Evolutionary conservation across 2,797 vertebrate genomes (phyloP), one percentile per base, ranked within the genome.

Genomic region (Simalia tracyae): DNA sequence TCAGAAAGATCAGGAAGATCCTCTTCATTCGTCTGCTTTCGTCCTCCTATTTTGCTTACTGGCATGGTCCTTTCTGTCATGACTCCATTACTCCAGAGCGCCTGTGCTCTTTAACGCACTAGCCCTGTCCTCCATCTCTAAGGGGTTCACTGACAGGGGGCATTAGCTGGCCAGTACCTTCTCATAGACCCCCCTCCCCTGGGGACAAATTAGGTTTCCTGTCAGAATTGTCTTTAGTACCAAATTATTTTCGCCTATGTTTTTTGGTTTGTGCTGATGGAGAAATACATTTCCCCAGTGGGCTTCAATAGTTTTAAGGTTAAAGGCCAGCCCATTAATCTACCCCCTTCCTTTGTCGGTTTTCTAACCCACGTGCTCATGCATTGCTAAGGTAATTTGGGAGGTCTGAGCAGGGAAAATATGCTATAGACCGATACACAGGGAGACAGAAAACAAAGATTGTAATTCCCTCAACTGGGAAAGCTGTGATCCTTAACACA

Each of bases 291-390:
- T 93, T 94, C 92, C 89, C 85, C 50, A 9, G 91, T 91, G 93
- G 86, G 87, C 56, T 81, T 91, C 88, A 94, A 94, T 89, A 94
- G 92, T 93, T 91, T 63, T 50, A 92, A 95, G 95, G 95, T 94
- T 94, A 95, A 95, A 95, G 93, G 28, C 90, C 95, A 92, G 66
- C 46, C 93, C 93, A 94, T 95, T 96, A 89, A 96, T 93, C 94
- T 95, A 68, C 31, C 36, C 72, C 36, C 42, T 93, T 88, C 54
- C 91, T 89, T 89, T 96, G 90, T 95, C 94, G 72, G 26, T 95
- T 96, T 96, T 87, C 90, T 31, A 92, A 93, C n/a, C 26, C 88
- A 95, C 15, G 94, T 89, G 96, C 94, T 95, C 84, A 91, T 84
- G 90, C 57, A 57, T 91, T 91, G 93, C 94, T 88, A 90, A 93